Evolutionary conservation across 2,797 vertebrate species (phyloP).

Genomic region (Alauda arvensis): DNA sequence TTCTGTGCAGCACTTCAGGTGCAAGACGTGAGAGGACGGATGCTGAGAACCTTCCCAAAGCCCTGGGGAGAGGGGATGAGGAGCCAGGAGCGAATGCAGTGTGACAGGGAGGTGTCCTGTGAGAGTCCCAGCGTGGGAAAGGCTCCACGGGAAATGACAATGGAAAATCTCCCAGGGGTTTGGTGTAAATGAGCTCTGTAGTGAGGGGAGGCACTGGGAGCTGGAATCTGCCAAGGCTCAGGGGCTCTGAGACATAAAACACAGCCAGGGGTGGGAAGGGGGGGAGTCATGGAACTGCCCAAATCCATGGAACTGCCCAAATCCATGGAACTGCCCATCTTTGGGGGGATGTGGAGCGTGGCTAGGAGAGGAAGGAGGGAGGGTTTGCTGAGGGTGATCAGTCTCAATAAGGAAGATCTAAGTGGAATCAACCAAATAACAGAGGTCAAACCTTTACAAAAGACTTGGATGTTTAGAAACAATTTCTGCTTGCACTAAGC

Average conservation of each 20-base stretch:
- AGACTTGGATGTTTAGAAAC: background rate
- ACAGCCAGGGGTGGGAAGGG: background rate
- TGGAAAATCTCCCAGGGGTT: background rate
- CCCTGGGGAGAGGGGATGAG: background rate
- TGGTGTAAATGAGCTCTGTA: background rate
- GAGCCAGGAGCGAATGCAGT: background rate
- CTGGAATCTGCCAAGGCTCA: too few relatives aligned
- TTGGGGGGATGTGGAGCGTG: fast-evolving
- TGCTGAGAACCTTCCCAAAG: background rate
- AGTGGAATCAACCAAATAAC: background rate
- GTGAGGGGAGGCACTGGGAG: background rate
- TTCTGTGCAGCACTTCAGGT: background rate
- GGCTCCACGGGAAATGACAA: background rate
- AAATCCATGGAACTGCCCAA: background rate
- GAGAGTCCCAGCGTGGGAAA: background rate
- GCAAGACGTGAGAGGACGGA: fast-evolving
- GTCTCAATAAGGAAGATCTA: background rate
- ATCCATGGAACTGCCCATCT: background rate
- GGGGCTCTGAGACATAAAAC: fast-evolving
- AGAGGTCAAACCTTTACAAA: background rate
- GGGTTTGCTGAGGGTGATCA: background rate
- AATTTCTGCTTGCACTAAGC: background rate
- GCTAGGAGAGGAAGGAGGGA: background rate
- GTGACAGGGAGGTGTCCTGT: background rate
- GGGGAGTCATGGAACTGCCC: background rate